These are phyloP conservation scores for Ametastegia equiseti DNA, from an alignment of 2,888 invertebrate species.

Conservation along the genomic window DNA sequence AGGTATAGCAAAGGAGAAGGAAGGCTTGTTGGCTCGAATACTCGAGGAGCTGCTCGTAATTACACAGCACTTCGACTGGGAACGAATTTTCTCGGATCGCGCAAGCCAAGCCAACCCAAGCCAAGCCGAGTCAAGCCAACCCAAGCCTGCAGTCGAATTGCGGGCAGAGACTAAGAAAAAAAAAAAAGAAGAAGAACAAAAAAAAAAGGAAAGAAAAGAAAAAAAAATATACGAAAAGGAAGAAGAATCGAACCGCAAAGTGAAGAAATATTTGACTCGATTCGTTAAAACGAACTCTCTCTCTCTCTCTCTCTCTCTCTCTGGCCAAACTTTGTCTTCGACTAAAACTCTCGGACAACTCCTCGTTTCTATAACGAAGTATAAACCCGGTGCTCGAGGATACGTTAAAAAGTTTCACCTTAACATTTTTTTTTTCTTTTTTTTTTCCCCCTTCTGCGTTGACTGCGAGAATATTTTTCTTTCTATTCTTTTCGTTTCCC, in stretches of 20 bases:
- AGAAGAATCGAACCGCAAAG: constrained; percentile 21
- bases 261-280: constrained; percentile 32
- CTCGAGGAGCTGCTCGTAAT: constrained; percentile 37
- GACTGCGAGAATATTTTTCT: constrained; percentile 41
- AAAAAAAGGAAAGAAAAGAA: not conserved
- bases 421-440: constrained; percentile 42
- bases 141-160: constrained; percentile 11
- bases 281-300: constrained; percentile 30
- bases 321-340: constrained; percentile 21
- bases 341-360: constrained; percentile 47
- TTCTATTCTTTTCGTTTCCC: constrained; percentile 23
- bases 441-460: constrained; percentile 41
- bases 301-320: not conserved
- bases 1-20: constrained; percentile 15
- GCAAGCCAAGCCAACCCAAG: not conserved
- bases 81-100: constrained; percentile 33
- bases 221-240: not conserved
- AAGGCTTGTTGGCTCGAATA: constrained; percentile 30
- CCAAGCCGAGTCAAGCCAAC: too few species aligned
- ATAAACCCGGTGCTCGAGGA: not conserved
- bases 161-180: not conserved
- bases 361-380: constrained; percentile 21
- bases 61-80: constrained; percentile 40
- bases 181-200: not conserved
- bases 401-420: constrained; percentile 3